Percentiles rank a stretch among this genome's conserved stretches.
These are phyloP conservation scores for Hyla sarda DNA, from an alignment of 2,113 vertebrate genomes.

Conservation along the genomic window DNA sequence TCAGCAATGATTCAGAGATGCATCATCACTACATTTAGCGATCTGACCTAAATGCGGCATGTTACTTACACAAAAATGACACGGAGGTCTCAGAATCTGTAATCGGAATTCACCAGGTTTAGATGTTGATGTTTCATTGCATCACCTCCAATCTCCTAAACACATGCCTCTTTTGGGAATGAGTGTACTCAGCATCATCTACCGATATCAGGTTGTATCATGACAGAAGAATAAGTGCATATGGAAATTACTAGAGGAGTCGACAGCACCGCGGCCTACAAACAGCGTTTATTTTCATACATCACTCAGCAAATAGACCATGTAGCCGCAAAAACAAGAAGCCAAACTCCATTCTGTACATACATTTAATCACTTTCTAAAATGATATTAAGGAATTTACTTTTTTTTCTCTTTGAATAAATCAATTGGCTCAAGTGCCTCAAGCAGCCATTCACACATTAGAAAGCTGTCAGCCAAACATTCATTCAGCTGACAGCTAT, in stretches of 20 bases:
- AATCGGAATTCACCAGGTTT: neutral
- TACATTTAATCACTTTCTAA: no score
- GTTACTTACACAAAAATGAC: slow-evolving; percentile 6
- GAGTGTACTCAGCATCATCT: neutral
- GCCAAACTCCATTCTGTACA: neutral
- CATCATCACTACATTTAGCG: slow-evolving; percentile 13
- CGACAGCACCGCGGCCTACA: neutral
- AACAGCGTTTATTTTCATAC: neutral
- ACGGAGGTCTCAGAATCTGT: neutral
- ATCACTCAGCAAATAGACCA: neutral
- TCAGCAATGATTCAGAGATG: slow-evolving; percentile 23
- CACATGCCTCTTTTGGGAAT: slow-evolving; percentile 20
- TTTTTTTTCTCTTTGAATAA: no score
- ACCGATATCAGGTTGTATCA: neutral
- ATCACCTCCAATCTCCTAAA: slow-evolving; percentile 19
- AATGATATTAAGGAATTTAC: no score
- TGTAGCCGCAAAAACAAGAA: neutral
- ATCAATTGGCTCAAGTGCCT: no score
- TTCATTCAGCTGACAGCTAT: neutral
- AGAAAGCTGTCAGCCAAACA: neutral
- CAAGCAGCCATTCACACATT: neutral
- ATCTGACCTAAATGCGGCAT: neutral
- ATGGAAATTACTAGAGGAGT: neutral
- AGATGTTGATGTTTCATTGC: slow-evolving; percentile 34
- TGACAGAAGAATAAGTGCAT: neutral